phyloP scores from a whole-genome alignment of 2,797 vertebrate genomes.

The Sylvia borin region DNA sequence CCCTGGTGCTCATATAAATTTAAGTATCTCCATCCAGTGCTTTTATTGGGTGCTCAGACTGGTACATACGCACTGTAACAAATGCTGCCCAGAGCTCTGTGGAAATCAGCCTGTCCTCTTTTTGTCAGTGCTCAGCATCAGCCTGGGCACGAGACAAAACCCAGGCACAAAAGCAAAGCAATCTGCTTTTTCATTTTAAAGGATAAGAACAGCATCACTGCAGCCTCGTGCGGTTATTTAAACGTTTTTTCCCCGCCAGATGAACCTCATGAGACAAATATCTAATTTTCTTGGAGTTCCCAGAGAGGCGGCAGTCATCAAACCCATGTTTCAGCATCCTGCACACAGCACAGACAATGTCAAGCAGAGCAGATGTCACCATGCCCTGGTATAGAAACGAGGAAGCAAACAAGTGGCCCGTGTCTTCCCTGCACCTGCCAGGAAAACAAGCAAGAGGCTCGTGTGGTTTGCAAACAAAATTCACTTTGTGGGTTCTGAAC shows the following conservation, averaged over 20 bases:
- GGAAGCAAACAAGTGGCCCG: background rate
- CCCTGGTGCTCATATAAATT: background rate
- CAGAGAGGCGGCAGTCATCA: background rate
- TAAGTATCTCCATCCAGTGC: background rate
- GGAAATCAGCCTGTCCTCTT: background rate
- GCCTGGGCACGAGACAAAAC: background rate
- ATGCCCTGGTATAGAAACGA: fast-evolving
- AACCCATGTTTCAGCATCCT: background rate
- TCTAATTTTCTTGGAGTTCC: background rate
- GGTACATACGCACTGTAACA: background rate
- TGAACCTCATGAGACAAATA: background rate
- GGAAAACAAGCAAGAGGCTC: background rate
- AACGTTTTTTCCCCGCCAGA: background rate
- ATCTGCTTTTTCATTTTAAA: background rate
- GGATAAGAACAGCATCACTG: background rate
- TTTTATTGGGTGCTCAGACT: background rate
- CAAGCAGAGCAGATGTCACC: background rate
- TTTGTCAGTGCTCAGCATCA: background rate
- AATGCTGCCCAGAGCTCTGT: background rate
- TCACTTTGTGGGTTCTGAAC: background rate
- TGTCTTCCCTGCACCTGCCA: background rate
- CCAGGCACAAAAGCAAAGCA: background rate
- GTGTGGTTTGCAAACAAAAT: background rate
- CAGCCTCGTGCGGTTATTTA: background rate
- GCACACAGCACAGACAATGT: background rate